Evolutionary conservation across 2,113 vertebrate genomes (phyloP), one percentile per base, ranked within the genome.

Genomic region (Pheucticus melanocephalus): DNA sequence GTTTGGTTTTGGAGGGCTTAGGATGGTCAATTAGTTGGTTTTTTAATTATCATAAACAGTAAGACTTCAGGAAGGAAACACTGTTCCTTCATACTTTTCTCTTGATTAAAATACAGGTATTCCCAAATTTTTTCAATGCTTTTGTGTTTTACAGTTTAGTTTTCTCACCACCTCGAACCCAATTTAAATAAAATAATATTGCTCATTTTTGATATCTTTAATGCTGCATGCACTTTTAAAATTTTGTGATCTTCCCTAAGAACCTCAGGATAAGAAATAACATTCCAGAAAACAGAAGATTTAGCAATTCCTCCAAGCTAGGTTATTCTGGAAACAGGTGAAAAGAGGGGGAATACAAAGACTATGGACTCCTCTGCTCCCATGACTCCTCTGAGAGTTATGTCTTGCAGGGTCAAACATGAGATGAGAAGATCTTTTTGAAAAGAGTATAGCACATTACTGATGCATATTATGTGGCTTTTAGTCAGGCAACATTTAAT

Each of bases 1-100:
- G 20, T 56, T 69, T 73, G 12, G 4, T 37, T 83, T 87, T 77
- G 12, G 23, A 68, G 18, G 8, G 25, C 1, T 40, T 50, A 8
- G 12, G 1, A 18, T 80, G 18, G 3, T 21, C 39, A 6, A 0
- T 44, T 72, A 9, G 2, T 31, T 71, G 17, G 0, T 31, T 61
- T 81, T 86, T 64, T 63, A 45, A 25, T 17, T 57, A 48, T 30
- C 44, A 68, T 53, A 81, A 70, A 77, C 25, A 6, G 0, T 25
- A 27, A 28, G 8, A 30, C 10, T 81, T 64, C 5, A 1, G 8
- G 5, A 27, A 15, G 14, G 8, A 30, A 50, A 86, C 12, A 10
- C 31, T 47, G 4, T 37, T 86, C 30, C 15, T 82, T 82, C 28
- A 19, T 28, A 37, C 3, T 6, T 61, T 89, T 65, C 23, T 24